phyloP scores from a whole-genome alignment of 2,797 vertebrate species.

The Gastrophryne carolinensis region DNA sequence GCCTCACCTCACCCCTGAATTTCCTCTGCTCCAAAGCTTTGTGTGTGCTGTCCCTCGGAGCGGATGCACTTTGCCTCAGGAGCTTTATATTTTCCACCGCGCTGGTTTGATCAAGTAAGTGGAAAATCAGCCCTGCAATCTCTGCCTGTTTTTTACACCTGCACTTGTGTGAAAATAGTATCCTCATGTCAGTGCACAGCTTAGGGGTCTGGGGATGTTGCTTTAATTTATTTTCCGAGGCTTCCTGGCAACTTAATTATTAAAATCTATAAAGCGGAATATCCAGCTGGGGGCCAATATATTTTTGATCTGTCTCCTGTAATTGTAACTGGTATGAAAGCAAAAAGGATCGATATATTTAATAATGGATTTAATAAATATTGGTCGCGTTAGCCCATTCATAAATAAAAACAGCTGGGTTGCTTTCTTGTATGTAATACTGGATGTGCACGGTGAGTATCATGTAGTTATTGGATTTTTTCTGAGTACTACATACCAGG shows the following conservation, averaged over 20 bases:
- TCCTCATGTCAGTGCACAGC: neutral
- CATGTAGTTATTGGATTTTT: too few relatives aligned
- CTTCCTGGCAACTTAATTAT: neutral
- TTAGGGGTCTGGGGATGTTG: neutral
- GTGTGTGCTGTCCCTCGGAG: conserved; percentile 65
- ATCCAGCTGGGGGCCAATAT: neutral
- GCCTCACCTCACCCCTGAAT: conserved; percentile 71
- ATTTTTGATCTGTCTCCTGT: neutral
- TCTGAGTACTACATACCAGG: too few relatives aligned
- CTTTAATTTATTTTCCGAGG: neutral
- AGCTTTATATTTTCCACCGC: conserved; percentile 83
- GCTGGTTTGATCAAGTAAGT: conserved; percentile 77
- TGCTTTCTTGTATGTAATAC: too few relatives aligned
- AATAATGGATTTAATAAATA: neutral
- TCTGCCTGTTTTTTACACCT: conserved; percentile 30
- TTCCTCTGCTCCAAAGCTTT: conserved; percentile 79
- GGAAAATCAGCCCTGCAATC: neutral
- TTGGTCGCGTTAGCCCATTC: neutral
- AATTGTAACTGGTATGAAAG: neutral
- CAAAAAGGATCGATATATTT: neutral
- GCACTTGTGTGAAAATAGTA: neutral
- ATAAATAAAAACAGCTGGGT: too few relatives aligned
- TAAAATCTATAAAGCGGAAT: neutral
- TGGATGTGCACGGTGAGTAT: too few relatives aligned
- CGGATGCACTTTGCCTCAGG: conserved; percentile 59